A percentile compares a stretch with the other conserved stretches of the same genome.
Conservation (phyloP, 2,113 vertebrate species). For the Silurus meridionalis region DNA sequence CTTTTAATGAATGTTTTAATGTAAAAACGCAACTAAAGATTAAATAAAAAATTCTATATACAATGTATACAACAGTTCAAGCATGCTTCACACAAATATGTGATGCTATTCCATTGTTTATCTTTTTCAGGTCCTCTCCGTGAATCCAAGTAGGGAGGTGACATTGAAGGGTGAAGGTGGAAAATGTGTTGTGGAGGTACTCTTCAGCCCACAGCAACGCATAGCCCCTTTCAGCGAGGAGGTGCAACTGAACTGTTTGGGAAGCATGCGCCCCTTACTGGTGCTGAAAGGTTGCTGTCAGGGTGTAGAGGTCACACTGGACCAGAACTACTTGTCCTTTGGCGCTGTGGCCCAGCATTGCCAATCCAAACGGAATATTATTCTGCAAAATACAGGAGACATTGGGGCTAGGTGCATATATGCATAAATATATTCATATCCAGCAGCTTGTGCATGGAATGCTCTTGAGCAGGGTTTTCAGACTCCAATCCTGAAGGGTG, state of each 20-base stretch:
- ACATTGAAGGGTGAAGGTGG: conserved; percentile 71
- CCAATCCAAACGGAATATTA: conserved; percentile 64
- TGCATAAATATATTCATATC: neutral
- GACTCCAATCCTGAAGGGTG: neutral
- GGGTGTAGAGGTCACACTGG: conserved; percentile 76
- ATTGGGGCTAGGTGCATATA: conserved; percentile 73
- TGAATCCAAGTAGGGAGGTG: conserved; percentile 67
- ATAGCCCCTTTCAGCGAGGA: conserved; percentile 74
- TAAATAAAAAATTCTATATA: neutral
- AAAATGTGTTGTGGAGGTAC: conserved; percentile 73
- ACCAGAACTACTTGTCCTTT: conserved; percentile 80
- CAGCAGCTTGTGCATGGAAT: neutral
- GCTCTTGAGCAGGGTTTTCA: neutral
- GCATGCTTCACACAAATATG: neutral
- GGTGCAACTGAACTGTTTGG: conserved; percentile 73
- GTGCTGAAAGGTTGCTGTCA: conserved; percentile 81
- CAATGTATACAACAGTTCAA: neutral
- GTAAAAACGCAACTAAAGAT: neutral
- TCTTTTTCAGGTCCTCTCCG: conserved; percentile 60
- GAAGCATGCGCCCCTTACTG: conserved; percentile 75
- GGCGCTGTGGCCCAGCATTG: conserved; percentile 77
- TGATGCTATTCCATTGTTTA: neutral
- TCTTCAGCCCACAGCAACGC: conserved; percentile 72
- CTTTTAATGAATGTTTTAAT: neutral
- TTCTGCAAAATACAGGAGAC: conserved; percentile 80